A percentile compares a stretch with the other conserved stretches of the same genome.
Conservation (phyloP, 2,888 invertebrate species). For the Parnassius smintheus region DNA sequence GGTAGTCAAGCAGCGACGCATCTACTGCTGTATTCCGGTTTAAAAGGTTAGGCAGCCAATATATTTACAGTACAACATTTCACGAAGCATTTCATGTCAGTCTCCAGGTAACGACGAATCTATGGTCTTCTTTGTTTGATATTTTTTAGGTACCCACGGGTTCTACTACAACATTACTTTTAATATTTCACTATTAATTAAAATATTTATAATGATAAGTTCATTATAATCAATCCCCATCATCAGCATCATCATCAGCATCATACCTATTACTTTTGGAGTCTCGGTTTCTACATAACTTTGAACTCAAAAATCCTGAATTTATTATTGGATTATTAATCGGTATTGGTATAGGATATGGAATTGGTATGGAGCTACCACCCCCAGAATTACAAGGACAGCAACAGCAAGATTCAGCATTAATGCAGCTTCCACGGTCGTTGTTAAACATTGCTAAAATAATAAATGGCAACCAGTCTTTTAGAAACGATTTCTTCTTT, state of each 20-base stretch:
- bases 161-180: too few species aligned
- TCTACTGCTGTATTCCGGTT: too few species aligned
- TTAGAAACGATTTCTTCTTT: conserved; percentile 41
- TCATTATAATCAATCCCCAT: conserved; percentile 6
- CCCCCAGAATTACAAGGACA: conserved; percentile 34
- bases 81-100: too few species aligned
- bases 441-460: conserved; percentile 45
- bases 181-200: too few species aligned
- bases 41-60: too few species aligned
- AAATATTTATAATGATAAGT: too few species aligned
- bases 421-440: conserved; percentile 34
- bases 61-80: too few species aligned
- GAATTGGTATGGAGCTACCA: conserved; percentile 39
- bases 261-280: conserved; percentile 21
- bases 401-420: conserved; percentile 35
- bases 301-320: conserved; percentile 26
- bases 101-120: too few species aligned
- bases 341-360: conserved; percentile 53
- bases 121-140: too few species aligned
- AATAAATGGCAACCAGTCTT: conserved; percentile 48
- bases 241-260: neutral
- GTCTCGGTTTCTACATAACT: conserved; percentile 29
- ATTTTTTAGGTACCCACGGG: too few species aligned
- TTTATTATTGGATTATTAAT: conserved; percentile 45
- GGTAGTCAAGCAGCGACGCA: too few species aligned